These are phyloP conservation scores for Tetramorium alpestre DNA, from an alignment of 1,140 invertebrate genomes.

Conservation along the genomic window DNA sequence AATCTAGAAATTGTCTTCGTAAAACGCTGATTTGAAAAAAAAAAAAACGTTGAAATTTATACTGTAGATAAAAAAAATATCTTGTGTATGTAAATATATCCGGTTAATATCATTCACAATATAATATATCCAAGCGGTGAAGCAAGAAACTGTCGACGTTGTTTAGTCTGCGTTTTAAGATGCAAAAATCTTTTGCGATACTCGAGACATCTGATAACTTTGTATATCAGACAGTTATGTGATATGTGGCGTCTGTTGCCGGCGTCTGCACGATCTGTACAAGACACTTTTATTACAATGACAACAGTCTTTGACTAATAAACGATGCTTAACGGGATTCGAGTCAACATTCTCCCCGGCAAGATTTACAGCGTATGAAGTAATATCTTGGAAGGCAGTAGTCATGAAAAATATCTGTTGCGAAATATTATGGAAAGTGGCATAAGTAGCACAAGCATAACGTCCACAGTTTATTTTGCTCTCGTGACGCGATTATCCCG, in stretches of 20 bases:
- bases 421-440: constrained; percentile 15
- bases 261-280: neutral
- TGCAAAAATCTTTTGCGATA: constrained; percentile 17
- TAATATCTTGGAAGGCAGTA: neutral
- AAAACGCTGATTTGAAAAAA: neutral
- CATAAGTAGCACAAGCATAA: constrained; percentile 10
- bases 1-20: neutral
- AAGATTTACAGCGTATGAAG: neutral
- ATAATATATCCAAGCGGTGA: neutral
- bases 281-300: constrained; percentile 31
- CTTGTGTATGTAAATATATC: neutral
- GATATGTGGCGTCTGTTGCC: neutral
- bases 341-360: neutral
- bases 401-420: constrained; percentile 6
- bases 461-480: constrained; percentile 18
- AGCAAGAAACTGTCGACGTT: neutral
- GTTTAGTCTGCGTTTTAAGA: constrained; percentile 45
- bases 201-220: constrained; percentile 34
- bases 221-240: neutral
- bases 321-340: constrained; percentile 10
- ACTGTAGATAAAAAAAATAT: neutral
- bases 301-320: constrained; percentile 9
- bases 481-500: constrained; percentile 23
- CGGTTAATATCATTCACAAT: constrained; percentile 1
- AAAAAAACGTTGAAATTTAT: neutral